Evolutionary conservation across 2,797 vertebrate species (phyloP).

Genomic region (Eremophila alpestris): DNA sequence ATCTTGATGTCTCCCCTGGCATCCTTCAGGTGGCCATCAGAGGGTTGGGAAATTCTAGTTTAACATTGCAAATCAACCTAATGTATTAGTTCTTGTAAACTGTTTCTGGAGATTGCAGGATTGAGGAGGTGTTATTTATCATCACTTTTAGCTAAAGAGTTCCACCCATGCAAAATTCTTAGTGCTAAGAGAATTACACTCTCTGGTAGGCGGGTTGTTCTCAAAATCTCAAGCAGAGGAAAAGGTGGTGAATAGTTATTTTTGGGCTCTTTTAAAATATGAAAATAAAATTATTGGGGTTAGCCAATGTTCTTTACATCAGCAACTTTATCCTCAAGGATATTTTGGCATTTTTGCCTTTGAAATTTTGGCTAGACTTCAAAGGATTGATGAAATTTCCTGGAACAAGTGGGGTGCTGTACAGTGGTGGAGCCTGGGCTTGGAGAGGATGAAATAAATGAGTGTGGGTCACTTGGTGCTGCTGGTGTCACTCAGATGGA

Average conservation of each 20-base stretch:
- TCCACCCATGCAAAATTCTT: slow-evolving; percentile 62
- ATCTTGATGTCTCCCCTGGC: neutral
- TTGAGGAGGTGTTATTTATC: slow-evolving; percentile 69
- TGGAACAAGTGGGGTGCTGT: neutral
- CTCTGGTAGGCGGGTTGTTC: slow-evolving; percentile 47
- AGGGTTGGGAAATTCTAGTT: neutral
- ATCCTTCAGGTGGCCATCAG: neutral
- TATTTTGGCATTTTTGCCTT: slow-evolving; percentile 42
- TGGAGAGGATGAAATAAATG: neutral
- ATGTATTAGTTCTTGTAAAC: slow-evolving; percentile 33
- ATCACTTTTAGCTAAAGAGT: slow-evolving; percentile 62
- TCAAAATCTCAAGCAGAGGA: slow-evolving; percentile 40
- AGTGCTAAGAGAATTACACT: neutral
- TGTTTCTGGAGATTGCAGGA: slow-evolving; percentile 46
- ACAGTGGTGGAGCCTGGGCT: neutral
- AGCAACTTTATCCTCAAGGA: slow-evolving; percentile 46
- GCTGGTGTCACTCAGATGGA: neutral
- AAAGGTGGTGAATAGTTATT: slow-evolving; percentile 63
- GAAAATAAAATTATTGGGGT: slow-evolving; percentile 44
- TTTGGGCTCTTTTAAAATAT: slow-evolving; percentile 36
- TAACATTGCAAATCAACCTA: neutral
- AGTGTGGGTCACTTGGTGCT: fast-evolving
- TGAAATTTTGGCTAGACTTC: slow-evolving; percentile 41
- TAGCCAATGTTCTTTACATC: slow-evolving; percentile 30
- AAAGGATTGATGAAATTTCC: slow-evolving; percentile 24